Base-by-base conservation (phyloP, 1,140 invertebrate genomes). In the Drosophila burlai region DNA sequence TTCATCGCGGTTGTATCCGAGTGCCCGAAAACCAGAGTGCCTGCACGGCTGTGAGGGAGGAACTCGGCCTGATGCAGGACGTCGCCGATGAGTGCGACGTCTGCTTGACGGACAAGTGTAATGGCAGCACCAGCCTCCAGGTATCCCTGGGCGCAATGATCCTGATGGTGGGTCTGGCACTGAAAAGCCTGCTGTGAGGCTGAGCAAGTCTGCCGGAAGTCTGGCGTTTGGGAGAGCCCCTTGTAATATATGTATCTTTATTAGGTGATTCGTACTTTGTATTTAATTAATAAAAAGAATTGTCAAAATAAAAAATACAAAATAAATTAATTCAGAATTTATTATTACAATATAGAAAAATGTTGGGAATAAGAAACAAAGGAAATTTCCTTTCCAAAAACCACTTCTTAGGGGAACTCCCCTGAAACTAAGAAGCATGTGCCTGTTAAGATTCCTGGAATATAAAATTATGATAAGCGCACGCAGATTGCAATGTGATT, bases 71-170 rank as follows among this genome's bases (percentile, higher is more conserved):
- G 8, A 40, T 64, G 0, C 62, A 29, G 15, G 16, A 66, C 24
- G 11, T n/a, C 8, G 50, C 24, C 8, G 77, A 83, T 47, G 45
- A 76, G 3, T 92, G 91, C 42, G 13, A 82, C 10, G 58, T 74
- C 21, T 92, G 91, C 15, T 26, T 76, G 40, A 69, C 46, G 8
- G 65, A 90, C 58, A 46, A 40, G 3, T 92, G 91, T 55, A 92
- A 92, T 47, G 71, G 91, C 36, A 81, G 84, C 69, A 60, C 78
- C 38, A 81, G 50, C 38, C 47, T 90, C 2, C 71, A 62, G 21
- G 34, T 78, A 2, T 89, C 84, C n/a, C n/a, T 90, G 15, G 78
- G 63, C 9, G 54, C 75, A 5, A 57, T 89, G 54, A 36, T 89
- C 18, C 50, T 83, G 9, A 62, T 89, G 21, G 45, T 87, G 21